Evolutionary conservation across 2,888 invertebrate genomes (phyloP).

Genomic region (Polyommatus iphigenia): DNA sequence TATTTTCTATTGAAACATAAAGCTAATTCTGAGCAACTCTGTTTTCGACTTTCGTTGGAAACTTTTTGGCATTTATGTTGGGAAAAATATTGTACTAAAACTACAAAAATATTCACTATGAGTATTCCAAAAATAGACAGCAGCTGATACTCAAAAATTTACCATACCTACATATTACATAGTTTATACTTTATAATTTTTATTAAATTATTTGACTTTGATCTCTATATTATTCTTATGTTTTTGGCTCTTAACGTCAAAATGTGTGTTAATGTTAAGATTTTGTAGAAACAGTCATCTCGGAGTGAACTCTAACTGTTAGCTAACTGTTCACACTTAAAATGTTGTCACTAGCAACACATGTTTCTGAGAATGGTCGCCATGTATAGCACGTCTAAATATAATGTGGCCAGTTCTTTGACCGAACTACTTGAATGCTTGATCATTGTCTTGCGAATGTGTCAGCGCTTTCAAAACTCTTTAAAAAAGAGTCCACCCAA

Average conservation of each 20-base stretch:
- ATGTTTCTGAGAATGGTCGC: background rate
- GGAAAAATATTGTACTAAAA: too few relatives aligned
- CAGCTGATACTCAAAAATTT: too few relatives aligned
- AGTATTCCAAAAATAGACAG: too few relatives aligned
- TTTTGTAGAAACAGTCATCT: background rate
- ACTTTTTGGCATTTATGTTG: too few relatives aligned
- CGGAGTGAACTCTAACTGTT: background rate
- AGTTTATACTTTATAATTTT: too few relatives aligned
- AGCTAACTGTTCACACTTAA: slow-evolving; percentile 3
- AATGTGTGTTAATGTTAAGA: background rate
- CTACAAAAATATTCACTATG: too few relatives aligned
- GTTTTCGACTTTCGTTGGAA: too few relatives aligned
- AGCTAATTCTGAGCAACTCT: too few relatives aligned
- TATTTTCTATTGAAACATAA: background rate
- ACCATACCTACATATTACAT: too few relatives aligned
- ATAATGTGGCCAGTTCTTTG: slow-evolving; percentile 11
- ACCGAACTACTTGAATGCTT: slow-evolving; percentile 6
- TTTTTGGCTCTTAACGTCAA: background rate
- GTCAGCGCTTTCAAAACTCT: background rate
- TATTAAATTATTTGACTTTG: too few relatives aligned
- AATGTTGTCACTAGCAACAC: background rate
- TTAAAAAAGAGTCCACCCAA: background rate
- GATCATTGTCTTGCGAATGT: slow-evolving; percentile 1
- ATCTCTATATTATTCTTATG: too few relatives aligned
- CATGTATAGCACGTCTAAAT: slow-evolving; percentile 10